Percentiles rank a stretch among this genome's conserved stretches.
These are phyloP conservation scores for Euura saliciscinereae DNA, from an alignment of 1,140 invertebrate species.

Conservation along the genomic window DNA sequence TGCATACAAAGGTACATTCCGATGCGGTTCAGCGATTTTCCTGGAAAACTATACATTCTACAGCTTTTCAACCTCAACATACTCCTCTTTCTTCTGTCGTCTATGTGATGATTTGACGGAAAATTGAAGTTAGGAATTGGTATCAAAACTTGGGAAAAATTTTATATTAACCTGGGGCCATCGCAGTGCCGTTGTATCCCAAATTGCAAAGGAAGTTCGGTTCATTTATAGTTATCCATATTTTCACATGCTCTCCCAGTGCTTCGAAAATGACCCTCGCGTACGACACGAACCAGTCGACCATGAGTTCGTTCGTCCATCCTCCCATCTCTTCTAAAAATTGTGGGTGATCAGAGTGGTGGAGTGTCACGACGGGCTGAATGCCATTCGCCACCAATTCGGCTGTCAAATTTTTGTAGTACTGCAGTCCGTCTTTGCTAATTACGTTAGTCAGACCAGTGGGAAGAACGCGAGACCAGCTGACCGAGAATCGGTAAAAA, in stretches of 20 bases:
- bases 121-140: too few species aligned
- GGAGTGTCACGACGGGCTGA: slow-evolving; percentile 35
- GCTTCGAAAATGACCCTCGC: slow-evolving; percentile 8
- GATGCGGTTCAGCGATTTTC: slow-evolving; percentile 48
- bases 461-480: too few species aligned
- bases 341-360: slow-evolving; percentile 61
- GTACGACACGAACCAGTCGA: slow-evolving; percentile 38
- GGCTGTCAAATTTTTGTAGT: slow-evolving; percentile 42
- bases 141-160: background rate
- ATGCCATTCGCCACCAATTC: slow-evolving; percentile 46
- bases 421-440: slow-evolving; percentile 59
- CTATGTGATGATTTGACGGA: too few species aligned
- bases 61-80: background rate
- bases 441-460: slow-evolving; percentile 33
- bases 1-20: slow-evolving; percentile 62
- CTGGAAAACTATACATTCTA: slow-evolving; percentile 31
- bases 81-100: too few species aligned
- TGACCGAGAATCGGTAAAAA: too few species aligned
- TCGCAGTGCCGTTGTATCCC: slow-evolving; percentile 36
- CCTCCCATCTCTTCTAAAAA: slow-evolving; percentile 64
- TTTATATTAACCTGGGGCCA: slow-evolving; percentile 4
- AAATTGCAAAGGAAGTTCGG: slow-evolving; percentile 26
- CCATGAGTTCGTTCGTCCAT: too few species aligned
- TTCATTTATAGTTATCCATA: slow-evolving; percentile 20
- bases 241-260: slow-evolving; percentile 30